These are phyloP conservation scores for Drosophila nigricruria DNA, from an alignment of 2,888 invertebrate species.

Conservation along the genomic window DNA sequence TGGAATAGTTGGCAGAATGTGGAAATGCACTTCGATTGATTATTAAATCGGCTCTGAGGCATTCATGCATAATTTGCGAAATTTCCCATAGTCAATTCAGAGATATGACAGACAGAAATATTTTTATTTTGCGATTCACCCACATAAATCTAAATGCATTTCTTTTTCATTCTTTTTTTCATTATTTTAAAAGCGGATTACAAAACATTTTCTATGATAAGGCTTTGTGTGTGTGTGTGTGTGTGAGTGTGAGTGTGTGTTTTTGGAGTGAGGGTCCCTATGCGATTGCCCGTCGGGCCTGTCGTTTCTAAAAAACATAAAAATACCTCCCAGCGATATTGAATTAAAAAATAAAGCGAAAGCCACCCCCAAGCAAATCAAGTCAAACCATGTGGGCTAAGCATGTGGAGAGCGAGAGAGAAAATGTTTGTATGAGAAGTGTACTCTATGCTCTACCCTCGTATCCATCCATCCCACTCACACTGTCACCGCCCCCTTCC, in stretches of 20 bases:
- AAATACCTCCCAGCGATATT: constrained; percentile 48
- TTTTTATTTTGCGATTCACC: constrained; percentile 24
- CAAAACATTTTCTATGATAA: constrained; percentile 43
- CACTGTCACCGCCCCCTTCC: neutral
- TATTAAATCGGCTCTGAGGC: constrained; percentile 31
- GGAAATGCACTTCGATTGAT: constrained; percentile 43
- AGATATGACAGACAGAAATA: constrained; percentile 27
- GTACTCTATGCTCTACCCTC: constrained; percentile 7
- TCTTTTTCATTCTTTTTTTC: constrained; percentile 48
- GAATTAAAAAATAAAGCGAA: constrained; percentile 51
- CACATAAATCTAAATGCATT: constrained; percentile 40
- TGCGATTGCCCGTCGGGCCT: constrained; percentile 37
- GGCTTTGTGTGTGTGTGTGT: neutral
- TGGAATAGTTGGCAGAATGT: constrained; percentile 5
- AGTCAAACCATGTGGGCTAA: constrained; percentile 16
- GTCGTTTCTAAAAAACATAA: constrained; percentile 38
- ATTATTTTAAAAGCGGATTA: constrained; percentile 76
- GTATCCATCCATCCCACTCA: neutral
- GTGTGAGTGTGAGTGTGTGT: constrained; percentile 10
- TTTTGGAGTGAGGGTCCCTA: constrained; percentile 6
- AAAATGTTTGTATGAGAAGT: constrained; percentile 18
- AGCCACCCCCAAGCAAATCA: constrained; percentile 28
- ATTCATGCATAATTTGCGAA: constrained; percentile 56
- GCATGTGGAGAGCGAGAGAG: constrained; percentile 9
- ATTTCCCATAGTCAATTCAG: constrained; percentile 8